A percentile compares a stretch with the other conserved stretches of the same genome.
Evolutionary conservation across 2,113 vertebrate genomes (phyloP).

Genomic region (Gnathonemus longibarbis): DNA sequence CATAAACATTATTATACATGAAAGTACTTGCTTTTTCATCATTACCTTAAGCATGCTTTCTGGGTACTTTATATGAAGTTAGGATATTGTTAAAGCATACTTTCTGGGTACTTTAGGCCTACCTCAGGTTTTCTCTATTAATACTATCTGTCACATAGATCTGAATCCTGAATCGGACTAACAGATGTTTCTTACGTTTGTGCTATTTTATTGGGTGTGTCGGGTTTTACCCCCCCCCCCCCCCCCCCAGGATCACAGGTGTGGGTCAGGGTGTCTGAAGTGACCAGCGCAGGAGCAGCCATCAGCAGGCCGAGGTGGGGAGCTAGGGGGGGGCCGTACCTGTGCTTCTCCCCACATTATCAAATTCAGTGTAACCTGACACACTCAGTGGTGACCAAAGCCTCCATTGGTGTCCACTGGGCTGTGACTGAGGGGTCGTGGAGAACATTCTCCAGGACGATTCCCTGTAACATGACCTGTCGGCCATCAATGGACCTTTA

Average conservation of each 20-base stretch:
- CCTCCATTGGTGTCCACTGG: slow-evolving; percentile 25
- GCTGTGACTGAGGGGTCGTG: slow-evolving; percentile 28
- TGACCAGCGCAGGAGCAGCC: not conserved
- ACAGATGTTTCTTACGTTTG: not conserved
- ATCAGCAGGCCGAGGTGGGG: not conserved
- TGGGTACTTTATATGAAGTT: not conserved
- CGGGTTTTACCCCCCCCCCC: not conserved
- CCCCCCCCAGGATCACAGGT: not conserved
- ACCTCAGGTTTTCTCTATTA: not conserved
- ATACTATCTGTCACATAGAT: not conserved
- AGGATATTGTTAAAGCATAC: not conserved
- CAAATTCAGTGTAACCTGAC: not conserved
- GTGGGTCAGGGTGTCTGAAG: not conserved
- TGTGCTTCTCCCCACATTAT: not conserved
- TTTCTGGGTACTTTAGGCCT: not conserved
- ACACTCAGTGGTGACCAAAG: not conserved
- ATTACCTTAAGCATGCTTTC: not conserved
- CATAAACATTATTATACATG: not conserved
- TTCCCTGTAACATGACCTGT: slow-evolving; percentile 59
- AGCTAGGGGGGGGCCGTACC: not conserved
- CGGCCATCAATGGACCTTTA: slow-evolving; percentile 50
- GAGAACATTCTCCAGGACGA: slow-evolving; percentile 38
- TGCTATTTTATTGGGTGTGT: not conserved
- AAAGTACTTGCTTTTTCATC: not conserved
- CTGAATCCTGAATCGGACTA: not conserved